phyloP scores from a whole-genome alignment of 2,113 vertebrate species.

The Phasianus colchicus region DNA sequence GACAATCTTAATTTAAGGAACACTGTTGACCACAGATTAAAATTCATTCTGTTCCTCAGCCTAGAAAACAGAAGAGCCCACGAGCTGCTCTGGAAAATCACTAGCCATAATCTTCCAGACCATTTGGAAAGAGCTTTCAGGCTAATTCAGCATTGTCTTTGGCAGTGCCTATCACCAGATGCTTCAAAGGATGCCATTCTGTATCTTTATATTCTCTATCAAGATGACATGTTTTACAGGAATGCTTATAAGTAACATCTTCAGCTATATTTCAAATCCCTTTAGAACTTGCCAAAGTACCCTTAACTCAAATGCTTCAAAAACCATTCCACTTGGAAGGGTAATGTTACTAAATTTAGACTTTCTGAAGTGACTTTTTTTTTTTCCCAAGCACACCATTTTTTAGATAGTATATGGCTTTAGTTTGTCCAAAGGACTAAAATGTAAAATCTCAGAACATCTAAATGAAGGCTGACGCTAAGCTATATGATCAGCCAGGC shows the following conservation, averaged over 20 bases:
- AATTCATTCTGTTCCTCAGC: slow-evolving; percentile 4
- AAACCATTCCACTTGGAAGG: background rate
- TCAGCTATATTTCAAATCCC: background rate
- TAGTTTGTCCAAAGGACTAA: background rate
- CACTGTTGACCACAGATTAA: background rate
- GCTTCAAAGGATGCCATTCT: background rate
- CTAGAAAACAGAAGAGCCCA: background rate
- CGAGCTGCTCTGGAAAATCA: background rate
- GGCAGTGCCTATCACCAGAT: background rate
- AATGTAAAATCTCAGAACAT: background rate
- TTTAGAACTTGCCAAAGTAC: slow-evolving; percentile 25
- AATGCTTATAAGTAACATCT: background rate
- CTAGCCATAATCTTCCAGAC: slow-evolving; percentile 11
- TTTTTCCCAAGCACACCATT: background rate
- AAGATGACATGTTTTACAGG: background rate
- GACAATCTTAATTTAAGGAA: slow-evolving; percentile 18
- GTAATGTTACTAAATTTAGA: background rate
- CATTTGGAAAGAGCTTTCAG: slow-evolving; percentile 8
- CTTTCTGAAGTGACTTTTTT: background rate
- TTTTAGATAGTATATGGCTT: background rate
- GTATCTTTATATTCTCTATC: background rate
- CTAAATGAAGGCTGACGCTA: background rate
- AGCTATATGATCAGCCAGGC: background rate
- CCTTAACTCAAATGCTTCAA: background rate
- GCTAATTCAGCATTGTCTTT: background rate